phyloP scores from a whole-genome alignment of 2,888 invertebrate genomes.

The Hydrotaea diabolus region DNA sequence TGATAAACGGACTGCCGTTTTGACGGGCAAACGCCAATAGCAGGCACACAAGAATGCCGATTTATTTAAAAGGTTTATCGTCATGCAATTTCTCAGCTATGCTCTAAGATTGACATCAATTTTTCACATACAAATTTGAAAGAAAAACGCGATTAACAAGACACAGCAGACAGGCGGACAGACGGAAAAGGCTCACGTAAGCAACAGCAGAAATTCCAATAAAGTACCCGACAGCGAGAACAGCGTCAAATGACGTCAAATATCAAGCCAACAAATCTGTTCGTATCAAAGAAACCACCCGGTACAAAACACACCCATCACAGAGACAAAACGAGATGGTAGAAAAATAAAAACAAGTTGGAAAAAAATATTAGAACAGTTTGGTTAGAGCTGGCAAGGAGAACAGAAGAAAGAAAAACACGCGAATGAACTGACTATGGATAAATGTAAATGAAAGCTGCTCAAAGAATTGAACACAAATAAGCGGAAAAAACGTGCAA shows the following conservation, averaged over 20 bases:
- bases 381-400: neutral
- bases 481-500: conserved; percentile 42
- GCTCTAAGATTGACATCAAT: conserved; percentile 6
- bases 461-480: conserved; percentile 26
- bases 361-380: neutral
- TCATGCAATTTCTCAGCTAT: neutral
- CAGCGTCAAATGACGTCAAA: conserved; percentile 22
- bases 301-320: conserved; percentile 27
- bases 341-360: neutral
- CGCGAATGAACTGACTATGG: neutral
- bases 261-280: conserved; percentile 9
- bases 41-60: neutral
- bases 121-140: conserved; percentile 5
- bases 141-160: conserved; percentile 4
- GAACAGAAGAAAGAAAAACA: neutral
- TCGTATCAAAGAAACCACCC: neutral
- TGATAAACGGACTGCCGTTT: neutral
- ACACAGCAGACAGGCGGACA: neutral
- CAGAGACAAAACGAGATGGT: neutral
- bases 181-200: neutral
- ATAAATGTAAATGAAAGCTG: conserved; percentile 22
- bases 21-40: neutral
- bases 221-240: neutral
- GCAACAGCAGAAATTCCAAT: conserved; percentile 1
- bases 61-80: neutral